Conservation (phyloP, 2,113 vertebrate species). For the Cyprinodon variegatus region DNA sequence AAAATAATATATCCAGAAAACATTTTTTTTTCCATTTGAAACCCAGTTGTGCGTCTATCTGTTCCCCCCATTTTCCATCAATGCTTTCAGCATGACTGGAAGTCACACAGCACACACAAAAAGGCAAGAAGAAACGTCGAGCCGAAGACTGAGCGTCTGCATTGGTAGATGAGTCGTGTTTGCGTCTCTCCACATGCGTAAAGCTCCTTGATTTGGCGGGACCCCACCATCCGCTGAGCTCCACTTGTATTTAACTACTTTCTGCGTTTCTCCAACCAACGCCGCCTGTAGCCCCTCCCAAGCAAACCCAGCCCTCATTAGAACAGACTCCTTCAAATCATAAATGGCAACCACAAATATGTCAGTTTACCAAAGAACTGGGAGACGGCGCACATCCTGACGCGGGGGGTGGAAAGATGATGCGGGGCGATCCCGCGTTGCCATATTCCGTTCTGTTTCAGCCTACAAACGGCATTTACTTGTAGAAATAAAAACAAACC, state of each 20-base stretch:
- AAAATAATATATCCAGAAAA: background rate
- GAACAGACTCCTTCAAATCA: constrained; percentile 66
- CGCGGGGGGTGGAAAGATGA: constrained; percentile 19
- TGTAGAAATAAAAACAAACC: constrained; percentile 26
- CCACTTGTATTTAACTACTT: constrained; percentile 64
- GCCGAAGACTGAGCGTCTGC: constrained; percentile 3
- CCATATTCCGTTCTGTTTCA: constrained; percentile 15
- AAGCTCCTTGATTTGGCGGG: constrained; percentile 62
- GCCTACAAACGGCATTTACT: constrained; percentile 3
- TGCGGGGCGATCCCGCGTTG: constrained; percentile 8
- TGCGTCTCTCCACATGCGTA: constrained; percentile 48
- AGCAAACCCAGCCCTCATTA: constrained; percentile 12
- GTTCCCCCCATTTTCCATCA: constrained; percentile 43
- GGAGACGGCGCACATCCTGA: constrained; percentile 78
- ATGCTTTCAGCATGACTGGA: constrained; percentile 58
- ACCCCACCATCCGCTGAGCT: constrained; percentile 67
- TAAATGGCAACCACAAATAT: constrained; percentile 77
- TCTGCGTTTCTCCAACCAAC: constrained; percentile 21
- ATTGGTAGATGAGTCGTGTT: constrained; percentile 40
- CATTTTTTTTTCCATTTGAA: background rate
- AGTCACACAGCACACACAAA: constrained; percentile 23
- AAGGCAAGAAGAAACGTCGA: background rate
- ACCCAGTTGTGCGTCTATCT: background rate
- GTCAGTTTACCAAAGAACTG: constrained; percentile 77
- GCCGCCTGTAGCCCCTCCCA: constrained; percentile 20